Evolutionary conservation across 2,888 invertebrate species (phyloP), one percentile per base, ranked within the genome.

Genomic region (Polyommatus icarus): DNA sequence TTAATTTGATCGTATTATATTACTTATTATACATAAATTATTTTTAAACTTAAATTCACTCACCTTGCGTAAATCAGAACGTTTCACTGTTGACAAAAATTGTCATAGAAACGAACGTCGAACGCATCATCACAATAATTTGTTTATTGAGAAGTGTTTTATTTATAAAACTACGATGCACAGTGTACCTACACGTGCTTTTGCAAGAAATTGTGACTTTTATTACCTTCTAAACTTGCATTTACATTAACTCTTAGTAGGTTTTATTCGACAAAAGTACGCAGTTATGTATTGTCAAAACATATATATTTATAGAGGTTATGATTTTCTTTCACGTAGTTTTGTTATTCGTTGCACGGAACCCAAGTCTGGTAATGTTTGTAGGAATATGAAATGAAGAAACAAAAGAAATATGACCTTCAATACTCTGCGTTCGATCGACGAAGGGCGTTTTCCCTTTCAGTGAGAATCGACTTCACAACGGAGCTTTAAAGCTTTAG

Each of bases 361-460:
- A 54, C 3, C 54, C 18, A 54, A 54, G 54, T 18, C 18, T 18
- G 18, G 4, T 3, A 18, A 18, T 5, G 54, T 54, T 54, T 54
- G 54, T 54, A 5, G 18, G 54, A 4, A 54, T 54, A 10, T 3
- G 4, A 61, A 12, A 32, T 15, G 24, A 67, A 4, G 6, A 67
- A 5, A 20, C 4, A 67, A 29, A 67, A 67, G 5, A 15, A 32
- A 67, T 6, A 6, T 67, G 29, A 67, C 29, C 29, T 67, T 67
- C 67, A 29, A 32, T 67, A 29, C 29, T 29, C 67, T 12, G 29
- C 4, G 32, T 32, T 67, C 67, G 67, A 67, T 67, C 12, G 29
- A 67, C 24, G 24, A 67, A 67, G 67, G 29, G 29, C 67, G 67
- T 67, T 67, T 67, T 67, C 29, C 67, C 67, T 67, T 67, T 32